Percentiles rank a stretch among this genome's conserved stretches.
phyloP scores from a whole-genome alignment of 2,113 vertebrate species.

The Coracopsis vasa region DNA sequence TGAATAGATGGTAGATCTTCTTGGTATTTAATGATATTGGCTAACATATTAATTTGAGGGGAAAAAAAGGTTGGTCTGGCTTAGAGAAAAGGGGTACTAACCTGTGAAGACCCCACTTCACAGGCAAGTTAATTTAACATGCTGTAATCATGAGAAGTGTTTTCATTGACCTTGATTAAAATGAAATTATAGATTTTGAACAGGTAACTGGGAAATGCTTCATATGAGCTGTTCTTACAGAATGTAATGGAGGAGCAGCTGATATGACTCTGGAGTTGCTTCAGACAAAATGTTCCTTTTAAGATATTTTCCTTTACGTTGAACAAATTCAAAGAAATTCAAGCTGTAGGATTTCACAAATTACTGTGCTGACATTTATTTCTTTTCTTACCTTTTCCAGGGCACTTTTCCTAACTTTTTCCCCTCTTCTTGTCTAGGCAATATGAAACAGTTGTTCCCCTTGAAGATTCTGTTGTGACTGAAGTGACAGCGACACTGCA shows the following conservation, averaged over 20 bases:
- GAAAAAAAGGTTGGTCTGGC: background rate
- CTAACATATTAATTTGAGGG: too few species aligned
- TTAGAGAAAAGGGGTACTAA: background rate
- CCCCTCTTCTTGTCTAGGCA: constrained; percentile 74
- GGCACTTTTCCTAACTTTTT: background rate
- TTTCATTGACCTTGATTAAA: background rate
- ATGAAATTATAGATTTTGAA: background rate
- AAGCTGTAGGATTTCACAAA: background rate
- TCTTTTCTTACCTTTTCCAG: background rate
- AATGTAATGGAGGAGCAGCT: background rate
- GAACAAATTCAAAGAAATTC: background rate
- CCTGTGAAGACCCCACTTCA: background rate
- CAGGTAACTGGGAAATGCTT: background rate
- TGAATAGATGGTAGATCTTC: background rate
- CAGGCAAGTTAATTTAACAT: background rate
- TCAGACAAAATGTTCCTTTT: background rate
- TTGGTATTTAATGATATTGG: background rate
- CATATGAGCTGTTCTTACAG: background rate
- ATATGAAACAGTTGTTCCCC: constrained; percentile 89
- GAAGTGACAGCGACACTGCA: constrained; percentile 94
- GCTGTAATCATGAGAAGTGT: background rate
- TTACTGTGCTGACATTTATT: background rate
- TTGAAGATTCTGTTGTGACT: constrained; percentile 91
- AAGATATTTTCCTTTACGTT: background rate
- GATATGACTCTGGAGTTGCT: background rate